A percentile compares a stretch with the other conserved stretches of the same genome.
These are phyloP conservation scores for Octonoba sinensis DNA, from an alignment of 2,888 invertebrate genomes.

Conservation along the genomic window DNA sequence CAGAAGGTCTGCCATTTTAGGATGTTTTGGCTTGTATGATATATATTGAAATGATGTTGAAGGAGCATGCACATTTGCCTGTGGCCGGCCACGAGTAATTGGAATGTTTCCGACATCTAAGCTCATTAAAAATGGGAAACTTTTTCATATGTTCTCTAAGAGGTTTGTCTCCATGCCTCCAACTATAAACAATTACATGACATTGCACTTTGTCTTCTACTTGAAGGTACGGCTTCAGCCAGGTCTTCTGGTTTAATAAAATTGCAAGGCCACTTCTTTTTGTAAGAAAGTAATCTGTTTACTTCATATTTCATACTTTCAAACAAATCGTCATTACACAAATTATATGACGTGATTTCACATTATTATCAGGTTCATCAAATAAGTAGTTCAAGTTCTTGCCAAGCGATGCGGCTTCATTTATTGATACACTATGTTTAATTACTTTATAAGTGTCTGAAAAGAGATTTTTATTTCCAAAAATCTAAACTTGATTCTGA, in stretches of 20 bases:
- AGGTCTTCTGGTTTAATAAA: constrained; percentile 78
- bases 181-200: constrained; percentile 83
- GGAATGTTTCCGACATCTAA: constrained; percentile 79
- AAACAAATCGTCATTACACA: too few species aligned
- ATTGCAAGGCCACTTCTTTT: constrained; percentile 77
- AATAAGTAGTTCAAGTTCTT: too few species aligned
- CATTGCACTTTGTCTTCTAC: constrained; percentile 84
- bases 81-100: constrained; percentile 66
- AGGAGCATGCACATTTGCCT: background rate
- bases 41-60: background rate
- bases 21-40: constrained; percentile 36
- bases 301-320: constrained; percentile 38
- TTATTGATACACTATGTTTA: too few species aligned
- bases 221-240: constrained; percentile 83
- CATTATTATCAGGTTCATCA: too few species aligned
- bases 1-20: constrained; percentile 69
- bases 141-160: constrained; percentile 84
- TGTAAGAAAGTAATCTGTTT: constrained; percentile 54
- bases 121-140: constrained; percentile 82
- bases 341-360: too few species aligned
- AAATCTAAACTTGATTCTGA: too few species aligned
- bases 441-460: too few species aligned
- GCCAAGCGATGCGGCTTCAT: too few species aligned
- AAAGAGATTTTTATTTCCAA: too few species aligned
- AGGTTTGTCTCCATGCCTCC: constrained; percentile 86